Base-by-base conservation (phyloP, 2,797 vertebrate genomes). In the Streptopelia turtur region DNA sequence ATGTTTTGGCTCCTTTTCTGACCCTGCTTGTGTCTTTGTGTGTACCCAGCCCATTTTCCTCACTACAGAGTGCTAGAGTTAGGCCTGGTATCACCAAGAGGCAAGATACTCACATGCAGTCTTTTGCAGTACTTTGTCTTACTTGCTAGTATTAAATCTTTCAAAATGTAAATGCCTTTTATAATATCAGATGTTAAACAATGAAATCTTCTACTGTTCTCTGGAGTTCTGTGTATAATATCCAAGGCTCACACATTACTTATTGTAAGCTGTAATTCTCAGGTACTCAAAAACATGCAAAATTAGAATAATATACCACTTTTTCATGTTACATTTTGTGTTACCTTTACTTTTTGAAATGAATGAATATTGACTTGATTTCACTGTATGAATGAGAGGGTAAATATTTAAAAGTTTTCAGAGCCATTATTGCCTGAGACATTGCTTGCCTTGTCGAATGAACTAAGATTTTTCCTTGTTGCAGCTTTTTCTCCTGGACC, bases 151-250 rank as follows among this genome's bases (percentile, higher is more conserved):
- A 79, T 74, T 81, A 77, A 78, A 85, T 65, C 23, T 87, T 96
- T 96, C 60, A 53, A 78, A 87, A 70, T 61, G n/a, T 68, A 97
- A 92, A 95, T 41, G 72, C 18, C 96, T 96, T 88, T 81, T 93
- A 94, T 97, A 94, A 57, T 96, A 90, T 74, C 66, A 82, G 83
- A 92, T 86, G 92, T 89, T 95, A 96, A 95, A 90, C 76, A 91
- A 72, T 78, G 92, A 96, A 81, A 80, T 87, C 41, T 61, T 50
- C 25, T 82, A 5, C 94, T 93, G 77, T 95, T 97, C 89, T 97
- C 82, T 70, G 92, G 93, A 94, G 87, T 93, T 96, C 87, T 76
- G 10, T 45, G 43, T 45, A 14, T 89, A 92, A 87, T 78, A 87
- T 87, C 81, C 94, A 91, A 96, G 59, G 69, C 69, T 96, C 80